Evolutionary conservation across 30 jellyfish, hydroid and myxozoan species (phyloP).

Genomic region (Hydractinia symbiolongicarpus): DNA sequence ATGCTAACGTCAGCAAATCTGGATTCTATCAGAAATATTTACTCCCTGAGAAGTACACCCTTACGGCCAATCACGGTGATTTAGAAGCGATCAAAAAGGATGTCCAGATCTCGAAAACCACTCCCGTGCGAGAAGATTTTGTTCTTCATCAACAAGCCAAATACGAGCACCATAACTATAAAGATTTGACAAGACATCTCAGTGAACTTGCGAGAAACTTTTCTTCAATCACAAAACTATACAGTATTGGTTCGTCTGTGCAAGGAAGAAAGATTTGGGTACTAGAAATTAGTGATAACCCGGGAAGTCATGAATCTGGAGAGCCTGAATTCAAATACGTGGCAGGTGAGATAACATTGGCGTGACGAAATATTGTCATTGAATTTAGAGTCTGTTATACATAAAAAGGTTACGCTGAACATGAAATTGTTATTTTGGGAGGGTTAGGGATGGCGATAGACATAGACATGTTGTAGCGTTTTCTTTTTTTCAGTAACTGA

Average conservation of each 20-base stretch:
- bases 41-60: conserved; percentile 68
- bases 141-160: conserved; percentile 27
- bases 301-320: conserved; percentile 95
- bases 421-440: too few relatives aligned
- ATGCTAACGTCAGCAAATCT: conserved; percentile 48
- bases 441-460: too few relatives aligned
- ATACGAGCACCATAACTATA: conserved; percentile 42
- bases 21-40: conserved; percentile 78
- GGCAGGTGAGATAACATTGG: conserved; percentile 55
- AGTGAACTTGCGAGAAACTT: conserved; percentile 41
- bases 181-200: conserved; percentile 38
- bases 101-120: not conserved
- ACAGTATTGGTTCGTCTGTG: conserved; percentile 83
- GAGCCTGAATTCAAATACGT: conserved; percentile 82
- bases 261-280: conserved; percentile 83
- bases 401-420: too few relatives aligned
- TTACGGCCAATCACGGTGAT: conserved; percentile 58
- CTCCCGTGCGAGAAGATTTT: conserved; percentile 50
- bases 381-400: too few relatives aligned
- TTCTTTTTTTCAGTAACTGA: too few relatives aligned
- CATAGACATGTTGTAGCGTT: too few relatives aligned
- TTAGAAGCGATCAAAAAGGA: conserved; percentile 31
- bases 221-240: conserved; percentile 63
- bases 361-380: not conserved
- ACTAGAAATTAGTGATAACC: conserved; percentile 73